Evolutionary conservation across 1,140 invertebrate genomes (phyloP), one percentile per base, ranked within the genome.

Genomic region (Drosophila tropicalis): DNA sequence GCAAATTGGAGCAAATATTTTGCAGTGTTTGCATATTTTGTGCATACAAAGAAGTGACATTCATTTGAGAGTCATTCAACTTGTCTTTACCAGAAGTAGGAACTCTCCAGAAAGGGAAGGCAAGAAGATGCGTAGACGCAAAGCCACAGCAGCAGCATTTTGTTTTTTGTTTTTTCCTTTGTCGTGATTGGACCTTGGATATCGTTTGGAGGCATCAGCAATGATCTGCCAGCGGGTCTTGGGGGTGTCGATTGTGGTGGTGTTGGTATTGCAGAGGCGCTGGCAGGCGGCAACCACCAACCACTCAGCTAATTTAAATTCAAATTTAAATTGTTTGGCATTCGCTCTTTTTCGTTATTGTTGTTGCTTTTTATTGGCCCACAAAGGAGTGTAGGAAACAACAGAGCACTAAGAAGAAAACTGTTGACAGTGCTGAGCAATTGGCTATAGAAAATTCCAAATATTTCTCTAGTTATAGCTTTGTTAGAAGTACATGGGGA

Each of bases 281-380:
- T 63, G 6, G 2, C 55, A 57, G 25, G 54, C 63, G 13, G 9
- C 55, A 57, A 17, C 36, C 60, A 29, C 25, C 54, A 41, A 51
- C 36, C 54, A 60, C 65, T 22, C 58, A 74, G 73, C 80, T 89
- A 89, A 89, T 89, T 89, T 89, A 84, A 87, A 89, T 81, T 87
- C 76, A 87, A 87, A 89, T 84, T 89, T 72, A 89, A 89, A 89
- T 89, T 84, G 73, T 80, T 87, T 72, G 76, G 70, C 74, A 69
- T 70, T 75, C 75, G 68, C 44, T 51, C 44, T 19, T 51, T 29
- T 29, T 29, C 6, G 7, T 51, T 51, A 9, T 22, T 51, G 17
- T 51, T 51, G 44, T 12, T 51, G 58, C 25, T 70, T 79, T 79
- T 85, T 85, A 85, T 85, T 81, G 75, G 61, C 75, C 44, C 44